Evolutionary conservation across 2,113 vertebrate genomes (phyloP), one percentile per base, ranked within the genome.

Genomic region (Thinocorus orbignyianus): DNA sequence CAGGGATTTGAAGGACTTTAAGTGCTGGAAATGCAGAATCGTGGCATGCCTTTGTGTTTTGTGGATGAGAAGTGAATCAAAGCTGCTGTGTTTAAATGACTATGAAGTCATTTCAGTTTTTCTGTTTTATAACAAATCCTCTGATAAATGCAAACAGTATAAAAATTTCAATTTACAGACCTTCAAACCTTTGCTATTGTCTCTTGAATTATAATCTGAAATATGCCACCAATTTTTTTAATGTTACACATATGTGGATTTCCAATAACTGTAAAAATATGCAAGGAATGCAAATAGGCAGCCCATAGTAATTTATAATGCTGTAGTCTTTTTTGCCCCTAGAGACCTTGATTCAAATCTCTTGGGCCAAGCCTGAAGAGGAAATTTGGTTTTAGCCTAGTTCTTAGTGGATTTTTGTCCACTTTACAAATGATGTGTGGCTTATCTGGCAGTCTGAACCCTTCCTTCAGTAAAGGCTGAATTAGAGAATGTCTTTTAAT

Each of bases 331-430:
- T 49, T 90, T 88, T 90, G 52, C 72, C 73, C 86, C 72, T 24
- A 17, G 77, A 95, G 92, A 69, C 37, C 52, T 92, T 24, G 22
- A 70, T 96, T 85, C 73, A 87, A 60, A 92, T 86, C 88, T 86
- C 88, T 95, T 96, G 86, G 76, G 61, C 61, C 54, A 81, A 65
- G 57, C n/a, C 66, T 60, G n/a, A 65, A 46, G 35, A 96, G 82
- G 90, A 96, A 96, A 93, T 93, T 93, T 89, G 80, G 61, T 83
- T 95, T 93, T 89, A 79, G 49, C 72, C 39, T 93, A 86, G 81
- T 93, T 94, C 83, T 25, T 88, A 25, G 88, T 88, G 86, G 80
- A 81, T 94, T 92, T 92, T 94, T 89, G 88, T 94, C 37, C 31
- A 26, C 0, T 1, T 72, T 88, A 65, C 65, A 84, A 68, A 65